A percentile compares a stretch with the other conserved stretches of the same genome.
These are phyloP conservation scores for Apostichopus japonicus DNA, from an alignment of 35 echinoderm and acorn worm species.

Conservation along the genomic window DNA sequence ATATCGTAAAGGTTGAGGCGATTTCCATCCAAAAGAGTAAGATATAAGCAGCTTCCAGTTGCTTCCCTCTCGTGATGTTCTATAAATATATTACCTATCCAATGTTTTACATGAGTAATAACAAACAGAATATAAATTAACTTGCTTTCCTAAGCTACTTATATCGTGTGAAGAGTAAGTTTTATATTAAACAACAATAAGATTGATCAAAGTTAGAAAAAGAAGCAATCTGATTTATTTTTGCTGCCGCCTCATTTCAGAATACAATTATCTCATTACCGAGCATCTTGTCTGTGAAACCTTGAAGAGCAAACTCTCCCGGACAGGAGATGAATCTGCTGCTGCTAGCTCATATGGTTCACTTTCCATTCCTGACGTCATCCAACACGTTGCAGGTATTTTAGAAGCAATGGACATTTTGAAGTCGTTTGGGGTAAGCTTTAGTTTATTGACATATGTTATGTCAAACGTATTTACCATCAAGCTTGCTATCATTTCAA, in stretches of 20 bases:
- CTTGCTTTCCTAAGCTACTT: too few relatives aligned
- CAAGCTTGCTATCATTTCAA: too few relatives aligned
- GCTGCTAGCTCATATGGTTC: not conserved
- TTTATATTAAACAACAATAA: too few relatives aligned
- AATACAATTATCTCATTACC: not conserved
- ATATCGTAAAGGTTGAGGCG: not conserved
- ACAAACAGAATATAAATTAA: too few relatives aligned
- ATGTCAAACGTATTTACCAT: not conserved
- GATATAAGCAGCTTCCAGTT: not conserved
- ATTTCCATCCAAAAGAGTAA: not conserved
- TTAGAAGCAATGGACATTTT: constrained; percentile 1
- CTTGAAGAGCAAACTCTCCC: not conserved
- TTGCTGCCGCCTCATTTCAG: not conserved
- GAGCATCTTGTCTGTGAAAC: not conserved
- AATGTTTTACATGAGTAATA: too few relatives aligned
- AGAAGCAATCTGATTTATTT: too few relatives aligned
- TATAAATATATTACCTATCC: not conserved
- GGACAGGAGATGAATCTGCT: not conserved
- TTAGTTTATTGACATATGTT: not conserved
- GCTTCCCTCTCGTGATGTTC: not conserved
- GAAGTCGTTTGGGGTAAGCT: not conserved
- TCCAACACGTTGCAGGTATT: not conserved
- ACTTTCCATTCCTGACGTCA: not conserved
- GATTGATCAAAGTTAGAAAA: too few relatives aligned
- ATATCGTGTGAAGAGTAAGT: too few relatives aligned